Base-by-base conservation (phyloP, 2,113 vertebrate species). In the Oncorhynchus mykiss region DNA sequence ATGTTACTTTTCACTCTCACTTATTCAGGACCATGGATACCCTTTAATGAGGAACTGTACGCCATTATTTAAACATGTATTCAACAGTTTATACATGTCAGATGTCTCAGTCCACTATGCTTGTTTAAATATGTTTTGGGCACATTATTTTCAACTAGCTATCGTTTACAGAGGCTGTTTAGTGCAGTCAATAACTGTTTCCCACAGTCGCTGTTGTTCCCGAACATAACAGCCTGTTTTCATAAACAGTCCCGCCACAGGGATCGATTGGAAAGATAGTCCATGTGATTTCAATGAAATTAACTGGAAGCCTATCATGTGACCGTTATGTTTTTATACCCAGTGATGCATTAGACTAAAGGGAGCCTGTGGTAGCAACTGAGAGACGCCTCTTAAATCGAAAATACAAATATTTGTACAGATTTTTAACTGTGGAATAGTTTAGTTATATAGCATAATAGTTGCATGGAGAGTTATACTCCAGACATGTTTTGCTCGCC, bases 201-300 rank as follows among this genome's bases (percentile, higher is more conserved):
- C 4, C 24, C 6, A 29, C 12, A 25, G 29, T 29, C 27, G 4
- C 16, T 67, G 65, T 14, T 27, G 4, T 67, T 67, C 29, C 27
- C 5, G 3, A 29, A 20, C 20, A 68, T 4, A 68, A n/a, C 31
- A 68, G 67, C 31, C 18, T 68, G 67, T 34, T 34, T 68, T 39
- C 67, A 68, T 34, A n/a, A 34, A 16, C 14, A 3, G 29, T 39
- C 31, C 29, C 18, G 18, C 31, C 7, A 9, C 67, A 34, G 67
- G 67, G 11, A 70, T 49, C 45, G 22, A 70, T 70, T 49, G 8
- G 5, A 49, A 13, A 69, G 34, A 8, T 29, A 5, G 66, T 67
- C 7, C 39, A 70, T 24, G 39, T 49, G 68, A 49, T 51, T 69
- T 34, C 67, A 69, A 69, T 69, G 45, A 69, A n/a, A 69, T 45